A percentile compares a stretch with the other conserved stretches of the same genome.
These are phyloP conservation scores for Archegozetes longisetosus DNA, from an alignment of 1,140 invertebrate species.

Conservation along the genomic window DNA sequence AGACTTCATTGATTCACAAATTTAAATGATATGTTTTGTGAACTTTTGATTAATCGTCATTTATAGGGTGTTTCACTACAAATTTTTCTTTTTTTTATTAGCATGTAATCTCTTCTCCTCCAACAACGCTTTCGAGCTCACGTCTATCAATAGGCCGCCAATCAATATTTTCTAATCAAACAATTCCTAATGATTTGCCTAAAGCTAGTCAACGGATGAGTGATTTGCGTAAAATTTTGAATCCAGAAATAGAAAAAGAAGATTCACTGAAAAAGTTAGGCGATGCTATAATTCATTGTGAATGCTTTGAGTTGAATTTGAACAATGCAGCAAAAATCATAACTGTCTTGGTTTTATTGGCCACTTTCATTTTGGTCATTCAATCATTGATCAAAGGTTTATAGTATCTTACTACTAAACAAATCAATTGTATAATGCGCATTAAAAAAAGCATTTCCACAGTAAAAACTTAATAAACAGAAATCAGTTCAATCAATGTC, in stretches of 20 bases:
- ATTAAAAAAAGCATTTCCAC: too few relatives aligned
- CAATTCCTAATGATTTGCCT: background rate
- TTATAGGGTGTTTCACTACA: too few relatives aligned
- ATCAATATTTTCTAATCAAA: background rate
- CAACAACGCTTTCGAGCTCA: too few relatives aligned
- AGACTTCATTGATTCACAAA: too few relatives aligned
- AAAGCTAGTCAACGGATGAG: constrained; percentile 3
- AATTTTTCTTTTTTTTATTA: too few relatives aligned
- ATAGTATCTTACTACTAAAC: too few relatives aligned
- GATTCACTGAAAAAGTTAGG: constrained; percentile 15
- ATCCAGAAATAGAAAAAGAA: constrained; percentile 14
- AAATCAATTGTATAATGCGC: too few relatives aligned
- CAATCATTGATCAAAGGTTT: constrained; percentile 7
- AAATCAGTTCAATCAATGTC: too few relatives aligned
- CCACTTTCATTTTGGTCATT: constrained; percentile 12
- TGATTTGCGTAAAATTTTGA: constrained; percentile 14
- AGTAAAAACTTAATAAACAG: too few relatives aligned
- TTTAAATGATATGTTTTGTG: too few relatives aligned
- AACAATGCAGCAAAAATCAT: constrained; percentile 17
- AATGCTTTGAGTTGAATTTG: constrained; percentile 16
- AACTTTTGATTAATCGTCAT: too few relatives aligned
- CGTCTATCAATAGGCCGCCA: background rate
- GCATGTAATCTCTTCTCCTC: too few relatives aligned
- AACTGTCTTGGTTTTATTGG: constrained; percentile 8
- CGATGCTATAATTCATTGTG: constrained; percentile 15